Conservation (phyloP, 2,888 invertebrate species). For the Saturnia japonica region DNA sequence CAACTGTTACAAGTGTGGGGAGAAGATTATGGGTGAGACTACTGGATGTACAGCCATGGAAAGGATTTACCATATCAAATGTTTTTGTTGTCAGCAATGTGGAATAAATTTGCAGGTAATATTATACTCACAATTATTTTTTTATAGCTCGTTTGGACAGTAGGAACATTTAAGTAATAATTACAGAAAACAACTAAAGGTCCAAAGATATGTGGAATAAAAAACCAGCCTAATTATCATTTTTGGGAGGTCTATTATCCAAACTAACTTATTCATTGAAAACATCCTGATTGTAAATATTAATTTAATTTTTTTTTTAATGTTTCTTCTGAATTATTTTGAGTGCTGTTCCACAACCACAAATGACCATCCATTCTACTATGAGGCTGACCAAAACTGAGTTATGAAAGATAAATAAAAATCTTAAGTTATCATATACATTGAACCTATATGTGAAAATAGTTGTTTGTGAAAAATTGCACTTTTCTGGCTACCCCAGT, state of each 20-base stretch:
- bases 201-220: not conserved
- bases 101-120: conserved; percentile 88
- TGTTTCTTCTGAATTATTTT: too few relatives aligned
- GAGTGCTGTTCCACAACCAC: too few relatives aligned
- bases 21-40: conserved; percentile 96
- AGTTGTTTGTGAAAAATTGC: not conserved
- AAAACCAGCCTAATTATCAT: too few relatives aligned
- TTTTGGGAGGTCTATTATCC: too few relatives aligned
- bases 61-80: conserved; percentile 96
- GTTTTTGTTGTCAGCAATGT: conserved; percentile 97
- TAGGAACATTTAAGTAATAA: not conserved
- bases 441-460: too few relatives aligned
- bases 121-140: conserved; percentile 1
- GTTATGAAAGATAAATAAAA: too few relatives aligned
- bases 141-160: not conserved
- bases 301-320: too few relatives aligned
- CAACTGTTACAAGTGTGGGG: conserved; percentile 95
- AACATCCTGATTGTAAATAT: too few relatives aligned
- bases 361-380: too few relatives aligned
- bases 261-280: too few relatives aligned
- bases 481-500: not conserved
- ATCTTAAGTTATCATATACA: too few relatives aligned
- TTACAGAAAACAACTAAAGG: not conserved
- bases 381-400: too few relatives aligned
- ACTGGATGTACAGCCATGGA: conserved; percentile 99